phyloP scores from a whole-genome alignment of 1,140 invertebrate genomes.

The Bombus confusus region DNA sequence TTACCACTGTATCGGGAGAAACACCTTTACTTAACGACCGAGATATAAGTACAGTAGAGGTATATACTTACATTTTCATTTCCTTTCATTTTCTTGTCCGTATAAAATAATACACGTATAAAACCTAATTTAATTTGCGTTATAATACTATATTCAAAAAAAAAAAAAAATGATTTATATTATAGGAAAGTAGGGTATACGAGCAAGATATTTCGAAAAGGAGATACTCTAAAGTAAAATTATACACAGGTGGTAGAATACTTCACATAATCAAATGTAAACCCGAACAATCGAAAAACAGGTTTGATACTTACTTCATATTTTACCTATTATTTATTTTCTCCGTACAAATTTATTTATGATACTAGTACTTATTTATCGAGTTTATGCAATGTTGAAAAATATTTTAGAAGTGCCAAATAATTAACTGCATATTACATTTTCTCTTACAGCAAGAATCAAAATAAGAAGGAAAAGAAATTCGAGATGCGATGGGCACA shows the following conservation, averaged over 20 bases:
- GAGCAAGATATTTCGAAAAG: conserved; percentile 86
- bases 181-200: conserved; percentile 85
- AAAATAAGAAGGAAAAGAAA: conserved; percentile 73
- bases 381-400: not conserved
- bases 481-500: conserved; percentile 90
- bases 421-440: not conserved
- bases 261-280: conserved; percentile 88
- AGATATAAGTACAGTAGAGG: not conserved
- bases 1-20: conserved; percentile 82
- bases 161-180: conserved; percentile 11
- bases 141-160: not conserved
- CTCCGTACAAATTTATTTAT: not conserved
- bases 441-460: conserved; percentile 63
- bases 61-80: not conserved
- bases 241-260: conserved; percentile 89
- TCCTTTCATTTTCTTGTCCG: too few relatives aligned
- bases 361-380: not conserved
- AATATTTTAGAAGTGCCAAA: not conserved
- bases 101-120: too few relatives aligned
- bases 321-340: not conserved
- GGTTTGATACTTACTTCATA: conserved; percentile 14
- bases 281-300: conserved; percentile 66
- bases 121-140: not conserved
- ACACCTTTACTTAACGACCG: conserved; percentile 77
- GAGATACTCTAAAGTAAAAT: conserved; percentile 86